Conservation (phyloP, 2,888 invertebrate species). For the Lithophane socia region DNA sequence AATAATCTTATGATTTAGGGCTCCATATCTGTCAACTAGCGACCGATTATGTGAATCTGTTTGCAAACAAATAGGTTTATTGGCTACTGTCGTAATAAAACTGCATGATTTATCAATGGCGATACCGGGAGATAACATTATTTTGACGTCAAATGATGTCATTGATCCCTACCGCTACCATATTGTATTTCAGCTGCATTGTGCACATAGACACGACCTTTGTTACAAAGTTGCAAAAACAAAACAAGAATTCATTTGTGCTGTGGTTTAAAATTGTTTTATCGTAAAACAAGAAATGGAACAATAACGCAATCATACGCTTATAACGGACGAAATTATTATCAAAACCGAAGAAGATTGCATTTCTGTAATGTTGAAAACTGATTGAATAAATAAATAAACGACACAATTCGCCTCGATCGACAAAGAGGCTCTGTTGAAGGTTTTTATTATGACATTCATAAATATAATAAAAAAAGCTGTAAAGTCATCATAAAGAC, state of each 20-base stretch:
- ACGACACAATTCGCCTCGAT: slow-evolving; percentile 39
- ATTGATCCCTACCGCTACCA: slow-evolving; percentile 66
- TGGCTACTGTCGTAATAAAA: slow-evolving; percentile 85
- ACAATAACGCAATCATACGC: slow-evolving; percentile 28
- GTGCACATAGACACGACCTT: slow-evolving; percentile 37
- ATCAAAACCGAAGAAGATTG: slow-evolving; percentile 43
- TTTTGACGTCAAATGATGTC: slow-evolving; percentile 73
- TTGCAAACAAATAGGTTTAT: slow-evolving; percentile 88
- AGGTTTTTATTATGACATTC: slow-evolving; percentile 67
- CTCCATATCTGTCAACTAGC: slow-evolving; percentile 84
- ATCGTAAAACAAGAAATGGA: slow-evolving; percentile 35
- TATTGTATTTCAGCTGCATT: slow-evolving; percentile 68
- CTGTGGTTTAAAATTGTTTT: slow-evolving; percentile 42
- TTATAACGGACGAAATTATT: slow-evolving; percentile 19
- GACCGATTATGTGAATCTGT: slow-evolving; percentile 85
- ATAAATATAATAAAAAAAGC: slow-evolving; percentile 69
- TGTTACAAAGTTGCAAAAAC: slow-evolving; percentile 54
- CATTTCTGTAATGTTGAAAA: slow-evolving; percentile 22
- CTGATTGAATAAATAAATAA: slow-evolving; percentile 38
- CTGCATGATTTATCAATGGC: slow-evolving; percentile 80
- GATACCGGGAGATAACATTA: slow-evolving; percentile 69
- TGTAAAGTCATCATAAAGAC: slow-evolving; percentile 71
- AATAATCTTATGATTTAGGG: slow-evolving; percentile 85
- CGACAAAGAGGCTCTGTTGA: slow-evolving; percentile 49
- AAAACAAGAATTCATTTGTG: slow-evolving; percentile 48